Base-by-base conservation (phyloP, 2,797 vertebrate species). In the Threskiornis aethiopicus region DNA sequence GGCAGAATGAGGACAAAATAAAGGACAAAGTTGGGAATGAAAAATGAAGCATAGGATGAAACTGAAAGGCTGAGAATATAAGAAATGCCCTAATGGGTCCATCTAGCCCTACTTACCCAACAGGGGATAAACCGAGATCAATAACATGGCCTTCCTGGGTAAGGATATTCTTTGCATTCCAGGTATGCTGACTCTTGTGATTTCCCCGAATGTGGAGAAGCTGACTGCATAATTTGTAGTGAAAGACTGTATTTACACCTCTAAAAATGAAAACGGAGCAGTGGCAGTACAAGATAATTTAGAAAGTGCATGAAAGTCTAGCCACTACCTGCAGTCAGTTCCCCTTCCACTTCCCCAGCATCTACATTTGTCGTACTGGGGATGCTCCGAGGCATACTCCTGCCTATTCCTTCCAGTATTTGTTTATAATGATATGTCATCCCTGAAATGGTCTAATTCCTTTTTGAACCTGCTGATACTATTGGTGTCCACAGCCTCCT, bases 1-100 rank as follows among this genome's bases (percentile, higher is more conserved):
- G 65, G 89, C 84, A 96, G 83, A 95, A 95, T 84, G 58, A 89
- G 83, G 82, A 84, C 82, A 92, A 87, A 94, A 87, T 49, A 89
- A 93, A 93, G 49, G 65, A 86, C n/a, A 58, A 78, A 81, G 19
- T 19, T 29, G 19, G 42, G 55, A 90, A 85, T 31, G 47, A 85
- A 85, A 95, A 93, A 89, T 57, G 29, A 94, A 89, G 67, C 18
- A 31, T 2, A 64, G 51, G 41, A 39, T 71, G 77, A 85, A 93
- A 77, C 57, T 39, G 59, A 73, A 67, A 65, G 52, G 29, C 33
- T 89, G 69, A 71, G 52, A 81, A 66, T 25, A 8, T 6, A 79
- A 66, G 62, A 87, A 96, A 89, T 46, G 55, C 39, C 29, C 55
- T 84, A 59, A 59, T 49, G 52, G 67, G 10, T 77, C 57, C 58